Conservation (phyloP, 2,888 invertebrate genomes). For the Callyntrura sp. region DNA sequence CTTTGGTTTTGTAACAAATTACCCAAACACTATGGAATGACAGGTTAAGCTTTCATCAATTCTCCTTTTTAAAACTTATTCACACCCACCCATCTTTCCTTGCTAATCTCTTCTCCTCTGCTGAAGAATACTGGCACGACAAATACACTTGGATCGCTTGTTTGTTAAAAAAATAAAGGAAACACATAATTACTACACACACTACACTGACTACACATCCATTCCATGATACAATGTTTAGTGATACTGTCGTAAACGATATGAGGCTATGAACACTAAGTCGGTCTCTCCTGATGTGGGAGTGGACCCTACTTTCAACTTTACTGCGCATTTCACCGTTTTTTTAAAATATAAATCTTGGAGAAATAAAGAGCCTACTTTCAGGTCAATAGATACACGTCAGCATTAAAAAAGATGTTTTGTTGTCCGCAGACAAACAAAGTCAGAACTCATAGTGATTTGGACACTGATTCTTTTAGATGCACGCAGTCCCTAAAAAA, state of each 20-base stretch:
- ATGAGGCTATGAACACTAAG: neutral
- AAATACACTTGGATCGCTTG: neutral
- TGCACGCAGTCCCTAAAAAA: neutral
- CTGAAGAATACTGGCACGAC: neutral
- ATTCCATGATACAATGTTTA: neutral
- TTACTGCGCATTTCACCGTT: constrained; percentile 1
- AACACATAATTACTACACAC: neutral
- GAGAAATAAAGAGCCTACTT: neutral
- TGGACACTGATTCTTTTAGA: neutral
- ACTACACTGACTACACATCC: neutral
- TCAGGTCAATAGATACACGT: neutral
- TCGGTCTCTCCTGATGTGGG: neutral
- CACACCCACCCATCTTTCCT: constrained; percentile 46
- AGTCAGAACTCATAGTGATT: neutral
- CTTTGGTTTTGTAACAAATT: constrained; percentile 67
- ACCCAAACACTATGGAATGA: constrained; percentile 63
- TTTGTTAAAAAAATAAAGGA: neutral
- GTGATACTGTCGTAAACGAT: neutral
- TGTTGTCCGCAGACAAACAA: neutral
- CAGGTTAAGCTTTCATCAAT: constrained; percentile 66
- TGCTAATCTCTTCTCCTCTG: constrained; percentile 17
- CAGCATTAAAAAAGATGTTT: neutral
- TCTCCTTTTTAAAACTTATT: constrained; percentile 42
- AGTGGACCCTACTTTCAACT: neutral
- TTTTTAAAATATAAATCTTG: neutral